Evolutionary conservation across 64 coral and sea anemone genomes (phyloP), one percentile per base, ranked within the genome.

Genomic region (Dendronephthya gigantea): DNA sequence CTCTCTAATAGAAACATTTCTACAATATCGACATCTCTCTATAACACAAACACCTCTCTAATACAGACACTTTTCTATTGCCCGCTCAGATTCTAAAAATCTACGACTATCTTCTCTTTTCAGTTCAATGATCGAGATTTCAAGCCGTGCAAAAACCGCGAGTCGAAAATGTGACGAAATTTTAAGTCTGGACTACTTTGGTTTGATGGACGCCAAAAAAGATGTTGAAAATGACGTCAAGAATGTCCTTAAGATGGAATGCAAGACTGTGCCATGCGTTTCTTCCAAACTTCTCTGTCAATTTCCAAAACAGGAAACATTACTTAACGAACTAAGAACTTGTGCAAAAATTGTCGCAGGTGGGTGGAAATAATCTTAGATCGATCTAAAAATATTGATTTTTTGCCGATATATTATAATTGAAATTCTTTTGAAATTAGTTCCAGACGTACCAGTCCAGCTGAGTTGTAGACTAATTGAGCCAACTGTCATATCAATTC

Each of bases 101-200:
- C 34, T 4, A 25, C n/a, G 10, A 39, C 23, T 40, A 30, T 49
- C 47, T 5, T 82, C 28, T 11, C 12, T 36, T 10, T 35, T 19
- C 51, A 98, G 95, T 83, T 90, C 91, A 86, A 91, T 98, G 95
- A 93, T 98, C 27, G 92, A 98, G 16, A 93, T 98, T 45, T 62
- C 92, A 87, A 98, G 95, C 38, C 68, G 79, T 48, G 85, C 95
- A 9, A 98, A 93, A 49, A 93, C 89, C 23, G 92, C 95, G 0
- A 93, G 95, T 82, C 90, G 95, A 90, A 87, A 85, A 68, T 93
- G 91, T 59, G 82, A 89, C 39, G 93, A 90, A 84, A 92, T 92
- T 12, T 82, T 98, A 30, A 79, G 82, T 79, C 84, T 93, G 35
- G 92, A 93, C 70, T 98, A 98, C 35, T 98, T 93, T 79, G 95